A percentile compares a stretch with the other conserved stretches of the same genome.
These are phyloP conservation scores for Masticophis lateralis DNA, from an alignment of 2,797 vertebrate species.

Conservation along the genomic window DNA sequence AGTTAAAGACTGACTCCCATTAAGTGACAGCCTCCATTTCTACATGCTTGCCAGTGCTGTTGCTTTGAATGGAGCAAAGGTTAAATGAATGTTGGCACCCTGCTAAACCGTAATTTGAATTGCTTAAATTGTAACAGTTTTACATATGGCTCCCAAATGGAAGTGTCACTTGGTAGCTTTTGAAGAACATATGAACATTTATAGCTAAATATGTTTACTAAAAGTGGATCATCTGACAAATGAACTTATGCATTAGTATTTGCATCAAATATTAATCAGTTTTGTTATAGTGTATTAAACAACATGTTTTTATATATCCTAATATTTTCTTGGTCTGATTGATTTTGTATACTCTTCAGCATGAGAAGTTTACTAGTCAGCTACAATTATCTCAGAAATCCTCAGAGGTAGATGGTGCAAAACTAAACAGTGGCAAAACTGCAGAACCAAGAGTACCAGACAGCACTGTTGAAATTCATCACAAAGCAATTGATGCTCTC, in stretches of 20 bases:
- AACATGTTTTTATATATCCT: background rate
- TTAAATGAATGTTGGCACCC: background rate
- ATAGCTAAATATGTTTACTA: background rate
- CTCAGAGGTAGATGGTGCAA: slow-evolving; percentile 77
- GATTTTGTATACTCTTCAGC: slow-evolving; percentile 71
- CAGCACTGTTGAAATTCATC: slow-evolving; percentile 60
- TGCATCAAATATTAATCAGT: background rate
- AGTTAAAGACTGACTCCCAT: background rate
- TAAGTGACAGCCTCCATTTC: background rate
- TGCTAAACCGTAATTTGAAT: background rate
- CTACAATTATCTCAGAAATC: slow-evolving; percentile 91
- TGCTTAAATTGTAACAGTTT: background rate
- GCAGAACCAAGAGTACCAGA: slow-evolving; percentile 70
- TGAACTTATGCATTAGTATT: background rate
- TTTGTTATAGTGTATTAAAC: background rate
- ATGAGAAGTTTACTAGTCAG: slow-evolving; percentile 98
- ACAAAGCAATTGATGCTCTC: slow-evolving; percentile 68
- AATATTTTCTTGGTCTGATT: background rate
- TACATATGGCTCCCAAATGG: background rate
- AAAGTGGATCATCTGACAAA: background rate
- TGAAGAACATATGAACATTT: background rate
- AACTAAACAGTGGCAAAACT: slow-evolving; percentile 76
- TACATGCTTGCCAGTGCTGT: background rate
- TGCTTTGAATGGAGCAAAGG: background rate
- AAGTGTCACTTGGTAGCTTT: background rate